phyloP scores from a whole-genome alignment of 2,888 invertebrate genomes.

The Venusia cambrica region DNA sequence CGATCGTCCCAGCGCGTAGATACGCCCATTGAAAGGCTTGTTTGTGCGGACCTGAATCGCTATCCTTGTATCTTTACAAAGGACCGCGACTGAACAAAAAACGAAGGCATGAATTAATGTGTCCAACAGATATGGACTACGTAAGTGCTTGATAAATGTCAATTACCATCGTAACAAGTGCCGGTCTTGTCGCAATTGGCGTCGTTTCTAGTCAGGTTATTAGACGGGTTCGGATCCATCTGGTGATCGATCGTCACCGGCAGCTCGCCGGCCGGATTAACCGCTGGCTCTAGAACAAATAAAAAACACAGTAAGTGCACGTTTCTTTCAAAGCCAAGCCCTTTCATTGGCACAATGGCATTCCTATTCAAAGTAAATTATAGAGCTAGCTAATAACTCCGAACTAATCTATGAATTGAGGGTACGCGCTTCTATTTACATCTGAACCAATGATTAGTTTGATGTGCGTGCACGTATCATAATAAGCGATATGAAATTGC shows the following conservation, averaged over 20 bases:
- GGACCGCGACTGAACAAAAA: constrained; percentile 88
- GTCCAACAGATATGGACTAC: constrained; percentile 15
- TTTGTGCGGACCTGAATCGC: constrained; percentile 96
- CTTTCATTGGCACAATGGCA: constrained; percentile 29
- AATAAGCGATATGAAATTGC: constrained; percentile 69
- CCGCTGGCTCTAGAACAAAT: constrained; percentile 75
- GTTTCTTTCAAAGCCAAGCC: constrained; percentile 20
- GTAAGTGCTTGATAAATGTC: constrained; percentile 14
- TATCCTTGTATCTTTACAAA: constrained; percentile 96
- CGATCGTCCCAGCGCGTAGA: constrained; percentile 95
- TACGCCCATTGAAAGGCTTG: constrained; percentile 96
- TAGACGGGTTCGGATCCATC: constrained; percentile 85
- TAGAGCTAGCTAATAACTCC: constrained; percentile 41
- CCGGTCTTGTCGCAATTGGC: constrained; percentile 97
- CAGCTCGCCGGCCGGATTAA: constrained; percentile 74
- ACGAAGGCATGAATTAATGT: constrained; percentile 9
- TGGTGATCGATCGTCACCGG: constrained; percentile 90
- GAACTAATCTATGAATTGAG: constrained; percentile 47
- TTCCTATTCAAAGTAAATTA: constrained; percentile 36
- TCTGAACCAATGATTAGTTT: constrained; percentile 51
- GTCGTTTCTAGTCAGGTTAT: constrained; percentile 88
- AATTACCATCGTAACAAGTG: constrained; percentile 95
- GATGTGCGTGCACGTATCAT: constrained; percentile 54
- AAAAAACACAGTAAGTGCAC: constrained; percentile 31
- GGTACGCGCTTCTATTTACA: constrained; percentile 41